These are phyloP conservation scores for Sterrhoptilus dennistouni DNA, from an alignment of 2,113 vertebrate genomes.

Conservation along the genomic window DNA sequence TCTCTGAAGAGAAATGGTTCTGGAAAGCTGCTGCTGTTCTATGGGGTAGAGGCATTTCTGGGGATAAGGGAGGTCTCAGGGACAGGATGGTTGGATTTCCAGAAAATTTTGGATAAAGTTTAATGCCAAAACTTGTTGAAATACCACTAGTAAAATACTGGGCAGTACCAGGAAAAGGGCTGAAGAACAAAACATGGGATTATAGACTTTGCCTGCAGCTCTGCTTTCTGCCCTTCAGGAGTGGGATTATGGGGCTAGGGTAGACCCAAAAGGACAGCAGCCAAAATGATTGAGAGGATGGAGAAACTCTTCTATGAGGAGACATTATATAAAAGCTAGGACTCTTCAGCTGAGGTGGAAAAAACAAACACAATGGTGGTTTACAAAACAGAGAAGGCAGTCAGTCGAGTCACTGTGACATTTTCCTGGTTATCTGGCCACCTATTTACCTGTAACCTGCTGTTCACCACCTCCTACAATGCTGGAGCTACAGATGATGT, in stretches of 20 bases:
- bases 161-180: neutral
- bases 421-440: neutral
- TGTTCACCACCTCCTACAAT: neutral
- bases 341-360: neutral
- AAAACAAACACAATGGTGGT: neutral
- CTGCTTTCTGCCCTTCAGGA: neutral
- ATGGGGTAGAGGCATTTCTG: neutral
- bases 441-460: neutral
- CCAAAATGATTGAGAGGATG: neutral
- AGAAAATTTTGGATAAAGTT: neutral
- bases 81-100: neutral
- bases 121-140: neutral
- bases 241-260: neutral
- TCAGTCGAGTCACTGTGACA: accelerated
- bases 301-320: neutral
- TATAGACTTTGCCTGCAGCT: neutral
- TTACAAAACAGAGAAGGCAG: neutral
- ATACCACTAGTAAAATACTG: neutral
- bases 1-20: neutral
- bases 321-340: neutral
- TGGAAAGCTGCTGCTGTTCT: neutral
- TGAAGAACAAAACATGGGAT: neutral
- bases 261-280: neutral
- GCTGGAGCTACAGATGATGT: neutral
- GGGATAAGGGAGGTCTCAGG: neutral